phyloP scores from a whole-genome alignment of 2,797 vertebrate species.

The Leucoraja ocellata region DNA sequence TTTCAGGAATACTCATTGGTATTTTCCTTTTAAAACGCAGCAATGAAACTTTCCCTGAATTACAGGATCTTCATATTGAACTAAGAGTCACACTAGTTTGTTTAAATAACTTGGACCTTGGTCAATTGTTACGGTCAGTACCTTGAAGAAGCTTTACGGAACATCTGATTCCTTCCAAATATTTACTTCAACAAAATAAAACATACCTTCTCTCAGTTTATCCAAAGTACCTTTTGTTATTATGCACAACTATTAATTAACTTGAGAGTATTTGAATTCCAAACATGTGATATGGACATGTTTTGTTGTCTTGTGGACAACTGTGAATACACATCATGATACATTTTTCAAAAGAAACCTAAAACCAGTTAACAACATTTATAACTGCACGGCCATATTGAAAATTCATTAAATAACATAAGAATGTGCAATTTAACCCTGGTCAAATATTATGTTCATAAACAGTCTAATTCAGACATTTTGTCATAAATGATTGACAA shows the following conservation, averaged over 20 bases:
- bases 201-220: neutral
- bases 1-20: neutral
- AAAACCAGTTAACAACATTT: neutral
- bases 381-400: neutral
- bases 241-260: neutral
- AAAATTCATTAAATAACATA: neutral
- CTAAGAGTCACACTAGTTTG: neutral
- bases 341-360: no score
- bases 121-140: neutral
- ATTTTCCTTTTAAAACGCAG: neutral
- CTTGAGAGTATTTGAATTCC: neutral
- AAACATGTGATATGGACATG: neutral
- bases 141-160: neutral
- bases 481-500: neutral
- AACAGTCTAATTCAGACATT: no score
- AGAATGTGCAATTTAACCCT: neutral
- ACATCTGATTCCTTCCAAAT: neutral
- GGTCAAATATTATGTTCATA: neutral
- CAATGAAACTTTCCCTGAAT: neutral
- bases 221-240: conserved; percentile 12
- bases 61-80: neutral
- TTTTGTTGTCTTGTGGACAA: neutral
- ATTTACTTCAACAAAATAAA: neutral
- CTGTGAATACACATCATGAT: neutral
- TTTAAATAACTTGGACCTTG: neutral